A percentile compares a stretch with the other conserved stretches of the same genome.
Evolutionary conservation across 2,797 vertebrate species (phyloP).

Genomic region (Octomys mimax): DNA sequence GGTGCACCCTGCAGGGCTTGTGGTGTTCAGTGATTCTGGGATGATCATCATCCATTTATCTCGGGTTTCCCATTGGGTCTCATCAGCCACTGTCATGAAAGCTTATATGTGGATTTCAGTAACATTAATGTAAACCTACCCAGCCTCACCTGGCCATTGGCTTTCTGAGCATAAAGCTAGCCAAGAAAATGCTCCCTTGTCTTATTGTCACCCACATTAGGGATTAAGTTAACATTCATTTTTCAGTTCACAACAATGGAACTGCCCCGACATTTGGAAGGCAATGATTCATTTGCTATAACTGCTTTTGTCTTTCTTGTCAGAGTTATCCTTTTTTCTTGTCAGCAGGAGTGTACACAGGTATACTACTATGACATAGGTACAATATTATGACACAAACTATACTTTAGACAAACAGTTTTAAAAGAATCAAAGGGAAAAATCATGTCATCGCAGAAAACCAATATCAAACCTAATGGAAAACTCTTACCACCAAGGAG

Average conservation of each 20-base stretch:
- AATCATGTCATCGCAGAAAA: not conserved
- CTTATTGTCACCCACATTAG: not conserved
- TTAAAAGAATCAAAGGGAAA: not conserved
- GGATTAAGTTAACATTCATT: not conserved
- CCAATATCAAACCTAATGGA: no score
- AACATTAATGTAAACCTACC: not conserved
- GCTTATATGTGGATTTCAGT: not conserved
- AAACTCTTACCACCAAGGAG: no score
- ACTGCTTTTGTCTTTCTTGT: not conserved
- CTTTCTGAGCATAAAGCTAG: not conserved
- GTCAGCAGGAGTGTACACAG: no score
- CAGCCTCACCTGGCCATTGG: not conserved
- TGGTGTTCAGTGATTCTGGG: not conserved
- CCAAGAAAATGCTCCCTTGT: not conserved
- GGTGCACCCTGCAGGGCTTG: not conserved
- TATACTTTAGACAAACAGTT: not conserved
- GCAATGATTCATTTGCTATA: not conserved
- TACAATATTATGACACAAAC: not conserved
- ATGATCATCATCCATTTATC: not conserved
- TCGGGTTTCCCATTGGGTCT: not conserved
- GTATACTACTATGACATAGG: not conserved
- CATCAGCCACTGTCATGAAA: not conserved
- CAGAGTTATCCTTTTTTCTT: not conserved
- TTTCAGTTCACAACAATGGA: not conserved
- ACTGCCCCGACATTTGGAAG: not conserved